A percentile compares a stretch with the other conserved stretches of the same genome.
These are phyloP conservation scores for Ectobius pallidus DNA, from an alignment of 2,888 invertebrate genomes.

Conservation along the genomic window DNA sequence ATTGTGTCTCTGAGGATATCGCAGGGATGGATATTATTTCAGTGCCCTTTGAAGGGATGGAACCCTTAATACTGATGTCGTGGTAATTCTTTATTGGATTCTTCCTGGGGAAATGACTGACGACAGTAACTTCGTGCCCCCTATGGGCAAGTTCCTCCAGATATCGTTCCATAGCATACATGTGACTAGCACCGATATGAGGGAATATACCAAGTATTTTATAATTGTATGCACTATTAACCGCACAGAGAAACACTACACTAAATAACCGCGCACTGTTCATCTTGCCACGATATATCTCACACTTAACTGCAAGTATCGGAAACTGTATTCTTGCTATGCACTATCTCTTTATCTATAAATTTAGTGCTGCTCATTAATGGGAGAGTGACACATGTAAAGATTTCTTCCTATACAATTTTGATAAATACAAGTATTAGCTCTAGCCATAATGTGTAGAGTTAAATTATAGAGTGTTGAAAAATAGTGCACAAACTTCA, in stretches of 20 bases:
- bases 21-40: background rate
- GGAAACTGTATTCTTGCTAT: no score
- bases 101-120: background rate
- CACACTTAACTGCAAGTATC: no score
- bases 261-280: no score
- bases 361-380: no score
- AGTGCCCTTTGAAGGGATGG: background rate
- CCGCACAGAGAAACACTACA: background rate
- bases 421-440: no score
- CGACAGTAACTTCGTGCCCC: background rate
- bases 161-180: background rate
- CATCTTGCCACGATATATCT: no score
- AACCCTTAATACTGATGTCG: background rate
- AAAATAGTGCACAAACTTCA: no score
- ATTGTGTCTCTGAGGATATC: background rate
- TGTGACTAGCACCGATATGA: constrained; percentile 6
- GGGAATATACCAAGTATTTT: background rate
- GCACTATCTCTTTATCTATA: no score
- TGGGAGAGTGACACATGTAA: no score
- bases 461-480: no score
- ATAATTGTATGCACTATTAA: background rate
- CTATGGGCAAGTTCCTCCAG: background rate
- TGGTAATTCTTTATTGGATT: background rate
- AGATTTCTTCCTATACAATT: no score
- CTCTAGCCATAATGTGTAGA: no score